Base-by-base conservation (phyloP, 2,113 vertebrate species). In the Ammospiza nelsoni region DNA sequence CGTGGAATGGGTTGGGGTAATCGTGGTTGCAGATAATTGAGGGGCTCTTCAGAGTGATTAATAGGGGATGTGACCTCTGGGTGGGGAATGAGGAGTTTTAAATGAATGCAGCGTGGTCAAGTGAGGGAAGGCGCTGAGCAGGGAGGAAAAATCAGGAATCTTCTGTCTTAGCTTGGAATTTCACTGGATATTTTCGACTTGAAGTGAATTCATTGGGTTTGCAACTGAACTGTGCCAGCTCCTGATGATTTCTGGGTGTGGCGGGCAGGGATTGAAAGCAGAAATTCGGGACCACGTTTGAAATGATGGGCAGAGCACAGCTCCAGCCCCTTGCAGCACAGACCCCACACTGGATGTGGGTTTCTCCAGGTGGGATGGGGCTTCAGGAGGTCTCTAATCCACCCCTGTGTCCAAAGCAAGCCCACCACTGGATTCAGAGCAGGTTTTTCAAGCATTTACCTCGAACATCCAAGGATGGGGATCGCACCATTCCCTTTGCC, bases 31-130 rank as follows among this genome's bases (percentile, higher is more conserved):
- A 87, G 85, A 88, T 94, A 97, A 97, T 94, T 93, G 93, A 95
- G 94, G 95, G 92, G 79, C 92, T 96, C 93, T 97, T 94, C 92
- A 96, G 85, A 5, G 4, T 95, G 82, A 95, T 96, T 93, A 96
- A 97, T 97, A 75, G 85, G 88, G 57, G 90, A 89, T 59, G 57
- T 84, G 96, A 96, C 96, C 96, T 93, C 93, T 88, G 90, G 72
- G 52, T 93, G 92, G 76, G 73, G 93, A 92, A 68, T 19, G 79
- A 95, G 85, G 92, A 92, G 88, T 72, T 96, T 78, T 52, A 71
- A 78, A 91, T 71, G 46, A 81, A 71, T 41, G 52, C 54, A 37
- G 65, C 2, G 1, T 93, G 94, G 93, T 93, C 93, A 95, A 93
- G 89, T 84, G 90, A 84, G 61, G 76, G 84, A 91, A 92, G 54